A percentile compares a stretch with the other conserved stretches of the same genome.
phyloP scores from a whole-genome alignment of 2,888 invertebrate genomes.

The Lepidocyrtoides sp. region DNA sequence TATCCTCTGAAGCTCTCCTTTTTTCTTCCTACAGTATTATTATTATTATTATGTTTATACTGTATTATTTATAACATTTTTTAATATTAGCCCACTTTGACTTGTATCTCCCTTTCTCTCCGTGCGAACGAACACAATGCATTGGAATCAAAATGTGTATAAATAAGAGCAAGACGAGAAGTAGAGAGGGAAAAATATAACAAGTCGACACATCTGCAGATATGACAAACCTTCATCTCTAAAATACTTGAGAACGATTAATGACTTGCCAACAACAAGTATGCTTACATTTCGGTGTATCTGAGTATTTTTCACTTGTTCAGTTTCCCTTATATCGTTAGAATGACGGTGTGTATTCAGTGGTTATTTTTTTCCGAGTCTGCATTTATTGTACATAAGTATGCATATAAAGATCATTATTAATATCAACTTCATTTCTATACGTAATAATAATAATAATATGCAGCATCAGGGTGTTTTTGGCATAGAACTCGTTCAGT shows the following conservation, averaged over 20 bases:
- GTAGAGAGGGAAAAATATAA: slow-evolving; percentile 79
- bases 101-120: slow-evolving; percentile 36
- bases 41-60: neutral
- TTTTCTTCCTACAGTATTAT: neutral
- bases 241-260: slow-evolving; percentile 86
- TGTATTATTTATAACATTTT: slow-evolving; percentile 49
- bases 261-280: slow-evolving; percentile 86
- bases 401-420: too few relatives aligned
- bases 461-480: too few relatives aligned
- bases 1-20: slow-evolving; percentile 34
- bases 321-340: too few relatives aligned
- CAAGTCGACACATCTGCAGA: slow-evolving; percentile 86
- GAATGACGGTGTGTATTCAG: too few relatives aligned
- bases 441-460: too few relatives aligned
- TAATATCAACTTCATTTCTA: too few relatives aligned
- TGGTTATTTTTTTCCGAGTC: too few relatives aligned
- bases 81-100: neutral
- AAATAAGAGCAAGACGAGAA: slow-evolving; percentile 59
- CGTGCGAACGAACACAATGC: slow-evolving; percentile 16
- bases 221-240: slow-evolving; percentile 86
- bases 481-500: too few relatives aligned
- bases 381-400: too few relatives aligned
- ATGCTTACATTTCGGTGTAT: slow-evolving; percentile 39
- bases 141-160: slow-evolving; percentile 73
- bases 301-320: neutral